Percentiles rank a stretch among this genome's conserved stretches.
phyloP scores from a whole-genome alignment of 2,797 vertebrate genomes.

The Paedocypris micromegethes region DNA sequence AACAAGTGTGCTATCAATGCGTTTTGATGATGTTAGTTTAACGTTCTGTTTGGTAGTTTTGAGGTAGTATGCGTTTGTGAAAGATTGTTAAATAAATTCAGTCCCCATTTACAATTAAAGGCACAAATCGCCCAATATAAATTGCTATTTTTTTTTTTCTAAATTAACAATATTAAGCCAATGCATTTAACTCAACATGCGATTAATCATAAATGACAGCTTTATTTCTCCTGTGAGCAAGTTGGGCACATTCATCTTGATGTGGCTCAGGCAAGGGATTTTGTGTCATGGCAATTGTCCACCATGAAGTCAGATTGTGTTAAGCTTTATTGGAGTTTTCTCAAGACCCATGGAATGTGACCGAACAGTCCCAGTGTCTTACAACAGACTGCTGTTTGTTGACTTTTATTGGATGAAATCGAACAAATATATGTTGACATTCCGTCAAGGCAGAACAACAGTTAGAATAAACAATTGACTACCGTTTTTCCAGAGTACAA shows the following conservation, averaged over 20 bases:
- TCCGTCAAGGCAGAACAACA: no score
- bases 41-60: no score
- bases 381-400: no score
- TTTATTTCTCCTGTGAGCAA: not conserved
- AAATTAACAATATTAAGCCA: not conserved
- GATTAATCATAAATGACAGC: not conserved
- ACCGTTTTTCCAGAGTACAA: no score
- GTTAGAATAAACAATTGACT: no score
- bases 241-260: conserved; percentile 4
- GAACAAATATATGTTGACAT: no score
- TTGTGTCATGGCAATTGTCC: conserved; percentile 3
- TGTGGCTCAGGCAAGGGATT: not conserved
- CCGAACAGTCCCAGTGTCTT: conserved; percentile 10
- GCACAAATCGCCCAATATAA: not conserved
- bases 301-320: conserved; percentile 9
- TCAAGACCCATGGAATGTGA: conserved; percentile 3
- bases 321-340: not conserved
- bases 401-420: no score
- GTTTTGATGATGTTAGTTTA: no score
- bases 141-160: not conserved
- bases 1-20: no score
- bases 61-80: no score
- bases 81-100: no score
- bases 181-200: not conserved
- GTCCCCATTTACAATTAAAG: no score